Conservation (phyloP, 2,113 vertebrate species). For the Phalacrocorax carbo region DNA sequence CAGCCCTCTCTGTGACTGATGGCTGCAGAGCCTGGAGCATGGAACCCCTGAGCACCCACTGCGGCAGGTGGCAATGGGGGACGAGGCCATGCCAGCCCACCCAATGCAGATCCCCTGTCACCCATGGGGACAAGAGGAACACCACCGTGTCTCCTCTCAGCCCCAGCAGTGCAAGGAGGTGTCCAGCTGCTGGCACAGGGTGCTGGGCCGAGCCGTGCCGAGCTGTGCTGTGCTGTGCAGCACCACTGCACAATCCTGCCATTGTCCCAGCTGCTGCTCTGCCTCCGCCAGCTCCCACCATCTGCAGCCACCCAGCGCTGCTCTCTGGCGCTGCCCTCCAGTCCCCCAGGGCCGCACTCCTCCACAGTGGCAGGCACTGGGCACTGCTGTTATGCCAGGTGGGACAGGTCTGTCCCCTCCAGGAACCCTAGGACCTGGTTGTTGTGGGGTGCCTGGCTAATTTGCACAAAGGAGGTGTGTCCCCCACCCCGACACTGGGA, state of each 20-base stretch:
- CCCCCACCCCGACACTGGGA: neutral
- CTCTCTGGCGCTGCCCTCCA: neutral
- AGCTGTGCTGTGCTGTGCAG: neutral
- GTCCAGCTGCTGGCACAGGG: neutral
- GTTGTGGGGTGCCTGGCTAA: neutral
- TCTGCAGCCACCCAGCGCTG: neutral
- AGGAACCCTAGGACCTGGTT: neutral
- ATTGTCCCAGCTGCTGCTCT: neutral
- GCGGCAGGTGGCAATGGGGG: rapidly evolving
- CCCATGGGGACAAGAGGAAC: neutral
- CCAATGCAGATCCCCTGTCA: rapidly evolving
- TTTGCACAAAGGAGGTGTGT: neutral
- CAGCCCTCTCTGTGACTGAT: neutral
- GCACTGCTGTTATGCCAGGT: neutral
- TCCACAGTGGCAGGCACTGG: neutral
- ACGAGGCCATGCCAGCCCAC: rapidly evolving
- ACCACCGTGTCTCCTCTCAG: neutral
- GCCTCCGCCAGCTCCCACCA: neutral
- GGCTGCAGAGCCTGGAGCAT: neutral
- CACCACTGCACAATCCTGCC: neutral
- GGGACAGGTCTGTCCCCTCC: neutral
- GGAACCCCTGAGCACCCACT: neutral
- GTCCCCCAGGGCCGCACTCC: neutral
- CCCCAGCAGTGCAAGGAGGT: neutral
- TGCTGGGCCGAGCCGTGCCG: neutral